These are phyloP conservation scores for Felis catus DNA, from an alignment of 2,113 vertebrate species.

Conservation along the genomic window DNA sequence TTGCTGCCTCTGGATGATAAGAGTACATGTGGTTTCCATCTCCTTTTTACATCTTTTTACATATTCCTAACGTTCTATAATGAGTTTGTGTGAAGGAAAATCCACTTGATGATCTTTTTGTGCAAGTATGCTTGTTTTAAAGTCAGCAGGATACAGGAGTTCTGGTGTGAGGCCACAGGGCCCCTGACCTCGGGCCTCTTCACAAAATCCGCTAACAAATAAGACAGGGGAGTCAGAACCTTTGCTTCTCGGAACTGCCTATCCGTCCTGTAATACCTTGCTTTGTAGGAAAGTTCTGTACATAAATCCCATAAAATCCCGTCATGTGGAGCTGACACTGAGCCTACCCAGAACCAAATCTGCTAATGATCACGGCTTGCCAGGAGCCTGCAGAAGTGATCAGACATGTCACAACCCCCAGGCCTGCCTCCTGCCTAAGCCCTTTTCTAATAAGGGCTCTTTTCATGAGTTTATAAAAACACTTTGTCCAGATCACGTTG, in stretches of 20 bases:
- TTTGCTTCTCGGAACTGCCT: slow-evolving; percentile 37
- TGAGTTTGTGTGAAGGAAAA: neutral
- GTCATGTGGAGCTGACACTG: neutral
- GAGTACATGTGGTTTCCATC: neutral
- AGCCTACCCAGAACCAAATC: slow-evolving; percentile 64
- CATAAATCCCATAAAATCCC: slow-evolving; percentile 67
- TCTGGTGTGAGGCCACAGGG: neutral
- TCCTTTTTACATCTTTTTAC: neutral
- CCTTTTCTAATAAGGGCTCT: slow-evolving; percentile 63
- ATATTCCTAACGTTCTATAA: neutral
- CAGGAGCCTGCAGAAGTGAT: slow-evolving; percentile 44
- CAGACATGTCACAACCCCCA: neutral
- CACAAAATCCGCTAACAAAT: neutral
- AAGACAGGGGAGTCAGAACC: slow-evolving; percentile 1
- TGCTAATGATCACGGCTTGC: slow-evolving; percentile 64
- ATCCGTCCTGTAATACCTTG: slow-evolving; percentile 66
- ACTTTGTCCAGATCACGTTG: slow-evolving; percentile 23
- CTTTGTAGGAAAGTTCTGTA: slow-evolving; percentile 72
- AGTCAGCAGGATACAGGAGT: neutral
- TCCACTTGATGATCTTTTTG: neutral
- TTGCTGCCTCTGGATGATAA: neutral
- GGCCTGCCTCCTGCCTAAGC: neutral
- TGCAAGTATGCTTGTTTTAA: neutral
- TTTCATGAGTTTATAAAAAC: slow-evolving; percentile 69
- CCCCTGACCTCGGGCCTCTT: neutral